Evolutionary conservation across 2,113 vertebrate species (phyloP).

Genomic region (Lycocorax pyrrhopterus): DNA sequence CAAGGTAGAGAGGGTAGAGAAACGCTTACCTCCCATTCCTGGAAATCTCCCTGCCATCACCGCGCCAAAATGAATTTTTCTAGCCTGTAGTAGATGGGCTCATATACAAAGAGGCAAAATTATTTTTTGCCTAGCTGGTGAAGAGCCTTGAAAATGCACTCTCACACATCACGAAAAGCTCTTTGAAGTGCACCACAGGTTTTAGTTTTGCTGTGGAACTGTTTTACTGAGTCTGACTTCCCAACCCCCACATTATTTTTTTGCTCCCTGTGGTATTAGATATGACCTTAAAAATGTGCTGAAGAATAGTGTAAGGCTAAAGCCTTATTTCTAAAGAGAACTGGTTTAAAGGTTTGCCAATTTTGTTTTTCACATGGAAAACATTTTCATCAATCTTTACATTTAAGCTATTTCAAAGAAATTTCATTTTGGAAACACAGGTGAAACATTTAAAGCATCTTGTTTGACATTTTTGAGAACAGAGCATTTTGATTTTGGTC

Average conservation of each 20-base stretch:
- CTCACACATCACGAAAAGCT: background rate
- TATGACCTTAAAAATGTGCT: background rate
- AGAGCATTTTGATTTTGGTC: background rate
- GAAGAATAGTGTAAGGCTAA: background rate
- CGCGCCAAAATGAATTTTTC: background rate
- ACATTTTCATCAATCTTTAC: background rate
- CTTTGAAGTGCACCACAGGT: background rate
- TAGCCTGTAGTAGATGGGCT: background rate
- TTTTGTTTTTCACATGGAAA: background rate
- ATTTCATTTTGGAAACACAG: background rate
- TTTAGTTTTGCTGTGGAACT: background rate
- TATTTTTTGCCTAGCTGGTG: background rate
- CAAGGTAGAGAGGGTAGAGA: background rate
- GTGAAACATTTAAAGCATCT: background rate
- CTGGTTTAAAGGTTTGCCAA: background rate
- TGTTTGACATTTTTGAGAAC: background rate
- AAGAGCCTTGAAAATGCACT: background rate
- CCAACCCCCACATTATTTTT: background rate
- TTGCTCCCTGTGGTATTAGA: background rate
- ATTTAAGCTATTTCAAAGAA: background rate
- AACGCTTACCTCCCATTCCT: background rate
- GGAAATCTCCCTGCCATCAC: background rate
- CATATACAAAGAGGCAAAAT: background rate
- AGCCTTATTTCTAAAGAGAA: background rate
- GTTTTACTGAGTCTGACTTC: background rate